A percentile compares a stretch with the other conserved stretches of the same genome.
These are phyloP conservation scores for Agapetus fuscipes DNA, from an alignment of 2,888 invertebrate genomes.

Conservation along the genomic window DNA sequence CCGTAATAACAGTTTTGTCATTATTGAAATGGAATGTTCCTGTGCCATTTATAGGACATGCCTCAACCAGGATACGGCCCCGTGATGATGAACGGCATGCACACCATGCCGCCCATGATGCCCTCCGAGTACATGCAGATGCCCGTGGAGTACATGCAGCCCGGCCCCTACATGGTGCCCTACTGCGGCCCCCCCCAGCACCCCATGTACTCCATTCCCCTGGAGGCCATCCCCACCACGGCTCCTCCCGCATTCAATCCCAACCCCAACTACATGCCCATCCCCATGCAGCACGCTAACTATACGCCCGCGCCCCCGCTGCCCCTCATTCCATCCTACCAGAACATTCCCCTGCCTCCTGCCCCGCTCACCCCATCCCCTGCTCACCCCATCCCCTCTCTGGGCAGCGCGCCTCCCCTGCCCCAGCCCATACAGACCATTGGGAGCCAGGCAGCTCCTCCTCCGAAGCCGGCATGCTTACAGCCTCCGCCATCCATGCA, in stretches of 20 bases:
- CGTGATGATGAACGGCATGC: conserved; percentile 13
- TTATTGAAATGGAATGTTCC: too few species aligned
- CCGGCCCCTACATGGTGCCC: conserved; percentile 13
- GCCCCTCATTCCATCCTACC: conserved; percentile 5
- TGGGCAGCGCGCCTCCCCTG: conserved; percentile 15
- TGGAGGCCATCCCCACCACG: conserved; percentile 13
- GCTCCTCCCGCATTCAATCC: too few species aligned
- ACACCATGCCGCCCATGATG: conserved; percentile 8
- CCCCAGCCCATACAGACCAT: conserved; percentile 8
- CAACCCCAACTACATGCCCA: conserved; percentile 10
- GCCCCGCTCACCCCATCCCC: too few species aligned
- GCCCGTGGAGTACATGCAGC: too few species aligned
- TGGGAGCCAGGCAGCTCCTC: conserved; percentile 5
- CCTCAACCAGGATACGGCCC: conserved; percentile 9
- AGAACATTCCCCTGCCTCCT: conserved; percentile 16
- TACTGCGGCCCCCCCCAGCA: conserved; percentile 16
- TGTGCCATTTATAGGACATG: conserved; percentile 9
- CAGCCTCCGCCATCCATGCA: conserved; percentile 15
- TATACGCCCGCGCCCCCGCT: conserved; percentile 7
- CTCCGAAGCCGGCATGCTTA: conserved; percentile 7
- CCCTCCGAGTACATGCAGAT: conserved; percentile 11
- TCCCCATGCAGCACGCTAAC: conserved; percentile 7
- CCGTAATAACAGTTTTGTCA: too few species aligned
- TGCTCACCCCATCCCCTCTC: conserved; percentile 14
- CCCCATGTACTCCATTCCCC: conserved; percentile 12